Percentiles rank a stretch among this genome's conserved stretches.
Conservation (phyloP, 2,113 vertebrate species). For the Phycodurus eques region DNA sequence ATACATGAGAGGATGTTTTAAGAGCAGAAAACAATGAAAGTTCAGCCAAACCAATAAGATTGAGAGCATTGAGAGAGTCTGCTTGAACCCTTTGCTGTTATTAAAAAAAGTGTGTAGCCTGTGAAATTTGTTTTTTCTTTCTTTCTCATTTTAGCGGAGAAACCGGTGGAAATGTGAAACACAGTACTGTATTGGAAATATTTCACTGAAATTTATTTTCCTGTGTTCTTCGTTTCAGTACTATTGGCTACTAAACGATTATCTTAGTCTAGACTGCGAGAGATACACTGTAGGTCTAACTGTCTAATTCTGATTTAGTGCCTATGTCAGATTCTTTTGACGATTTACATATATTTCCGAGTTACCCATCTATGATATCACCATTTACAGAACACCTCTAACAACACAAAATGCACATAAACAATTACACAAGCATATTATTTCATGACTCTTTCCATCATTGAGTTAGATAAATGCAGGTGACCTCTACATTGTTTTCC, state of each 20-base stretch:
- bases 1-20: neutral
- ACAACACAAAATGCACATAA: neutral
- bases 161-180: slow-evolving; percentile 56
- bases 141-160: slow-evolving; percentile 29
- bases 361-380: neutral
- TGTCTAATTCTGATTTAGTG: neutral
- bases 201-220: slow-evolving; percentile 17
- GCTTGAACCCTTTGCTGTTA: slow-evolving; percentile 24
- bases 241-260: neutral
- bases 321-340: neutral
- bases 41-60: neutral
- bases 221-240: slow-evolving; percentile 2
- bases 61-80: slow-evolving; percentile 8
- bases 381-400: neutral
- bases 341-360: neutral
- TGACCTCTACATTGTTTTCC: neutral
- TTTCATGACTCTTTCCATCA: neutral
- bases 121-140: slow-evolving; percentile 7
- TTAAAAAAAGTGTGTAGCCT: slow-evolving; percentile 18
- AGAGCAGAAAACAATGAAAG: slow-evolving; percentile 7
- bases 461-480: neutral
- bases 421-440: neutral
- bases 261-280: neutral
- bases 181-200: slow-evolving; percentile 45
- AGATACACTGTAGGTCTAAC: neutral